A percentile compares a stretch with the other conserved stretches of the same genome.
Conservation (phyloP, 2,888 invertebrate species). For the Hyalella azteca region DNA sequence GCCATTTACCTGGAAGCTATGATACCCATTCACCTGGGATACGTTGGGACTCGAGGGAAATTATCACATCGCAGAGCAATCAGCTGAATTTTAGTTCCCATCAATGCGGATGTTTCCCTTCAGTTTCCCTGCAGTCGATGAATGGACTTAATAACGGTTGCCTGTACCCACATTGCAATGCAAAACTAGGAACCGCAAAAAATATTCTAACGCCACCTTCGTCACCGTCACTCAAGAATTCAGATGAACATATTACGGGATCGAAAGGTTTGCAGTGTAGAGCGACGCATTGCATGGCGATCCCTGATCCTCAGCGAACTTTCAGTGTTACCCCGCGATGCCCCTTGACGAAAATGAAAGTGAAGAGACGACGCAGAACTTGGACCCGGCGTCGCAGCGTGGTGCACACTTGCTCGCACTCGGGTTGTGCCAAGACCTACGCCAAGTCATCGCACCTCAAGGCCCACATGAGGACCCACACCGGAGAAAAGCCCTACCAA, state of each 20-base stretch:
- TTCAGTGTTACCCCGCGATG: background rate
- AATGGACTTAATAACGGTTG: background rate
- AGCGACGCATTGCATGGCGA: conserved; percentile 21
- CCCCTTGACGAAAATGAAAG: conserved; percentile 40
- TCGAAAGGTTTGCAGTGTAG: background rate
- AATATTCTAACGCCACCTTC: conserved; percentile 9
- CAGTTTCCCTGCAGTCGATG: conserved; percentile 18
- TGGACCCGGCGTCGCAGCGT: conserved; percentile 66
- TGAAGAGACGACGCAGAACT: conserved; percentile 64
- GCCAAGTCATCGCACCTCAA: conserved; percentile 72
- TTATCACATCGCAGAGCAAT: background rate
- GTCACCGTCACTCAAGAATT: background rate
- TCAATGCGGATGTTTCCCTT: background rate
- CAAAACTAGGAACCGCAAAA: background rate
- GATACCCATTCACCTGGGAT: background rate
- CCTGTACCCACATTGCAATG: background rate
- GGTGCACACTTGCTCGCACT: conserved; percentile 65
- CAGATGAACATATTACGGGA: background rate
- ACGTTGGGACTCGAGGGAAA: background rate
- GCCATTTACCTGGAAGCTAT: background rate
- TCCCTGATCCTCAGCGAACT: conserved; percentile 35
- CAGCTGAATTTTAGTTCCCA: background rate
- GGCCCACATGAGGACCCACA: conserved; percentile 71
- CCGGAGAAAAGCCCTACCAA: conserved; percentile 70
- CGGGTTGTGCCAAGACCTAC: conserved; percentile 69